These are phyloP conservation scores for Myxocyprinus asiaticus DNA, from an alignment of 2,113 vertebrate species.

Conservation along the genomic window DNA sequence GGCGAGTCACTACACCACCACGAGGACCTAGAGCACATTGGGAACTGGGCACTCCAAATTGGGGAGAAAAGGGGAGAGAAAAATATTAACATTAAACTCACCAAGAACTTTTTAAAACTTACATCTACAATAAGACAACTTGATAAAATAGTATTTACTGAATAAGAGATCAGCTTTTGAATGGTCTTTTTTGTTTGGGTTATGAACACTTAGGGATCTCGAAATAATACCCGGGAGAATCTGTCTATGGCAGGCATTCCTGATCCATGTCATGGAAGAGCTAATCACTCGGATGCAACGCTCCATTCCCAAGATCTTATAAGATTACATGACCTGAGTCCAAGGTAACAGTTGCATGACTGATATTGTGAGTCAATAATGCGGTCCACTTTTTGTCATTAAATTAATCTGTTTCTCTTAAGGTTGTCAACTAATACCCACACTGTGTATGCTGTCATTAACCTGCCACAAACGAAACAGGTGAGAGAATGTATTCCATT, in stretches of 20 bases:
- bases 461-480: conserved; percentile 13
- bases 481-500: conserved; percentile 48
- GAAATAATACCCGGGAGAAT: conserved; percentile 29
- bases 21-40: too few relatives aligned
- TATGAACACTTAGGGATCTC: conserved; percentile 42
- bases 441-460: conserved; percentile 50
- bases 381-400: not conserved
- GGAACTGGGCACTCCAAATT: too few relatives aligned
- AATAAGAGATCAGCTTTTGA: not conserved
- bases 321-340: not conserved
- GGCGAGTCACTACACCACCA: too few relatives aligned
- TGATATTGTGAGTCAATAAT: not conserved
- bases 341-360: not conserved
- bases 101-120: not conserved
- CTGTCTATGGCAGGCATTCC: not conserved
- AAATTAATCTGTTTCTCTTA: conserved; percentile 10
- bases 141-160: too few relatives aligned
- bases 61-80: too few relatives aligned
- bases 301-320: not conserved
- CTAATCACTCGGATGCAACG: conserved; percentile 47
- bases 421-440: conserved; percentile 45
- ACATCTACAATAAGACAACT: too few relatives aligned
- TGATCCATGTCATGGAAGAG: conserved; percentile 48
- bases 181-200: not conserved
- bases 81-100: too few relatives aligned